A percentile compares a stretch with the other conserved stretches of the same genome.
Conservation (phyloP, 2,888 invertebrate genomes). For the Caenorhabditis drosophilae region DNA sequence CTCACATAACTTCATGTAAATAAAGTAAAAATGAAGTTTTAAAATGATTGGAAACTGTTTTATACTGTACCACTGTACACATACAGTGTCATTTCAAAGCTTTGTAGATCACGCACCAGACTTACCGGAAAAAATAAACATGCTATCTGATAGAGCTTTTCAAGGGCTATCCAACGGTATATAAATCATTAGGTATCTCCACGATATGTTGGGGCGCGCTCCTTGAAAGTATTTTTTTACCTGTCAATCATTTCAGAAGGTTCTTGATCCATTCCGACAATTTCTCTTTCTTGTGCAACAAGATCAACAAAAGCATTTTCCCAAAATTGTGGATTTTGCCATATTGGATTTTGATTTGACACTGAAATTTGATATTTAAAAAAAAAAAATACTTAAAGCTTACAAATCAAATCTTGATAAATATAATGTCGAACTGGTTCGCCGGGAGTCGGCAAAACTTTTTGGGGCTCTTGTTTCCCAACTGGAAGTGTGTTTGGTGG, state of each 20-base stretch:
- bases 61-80: too few relatives aligned
- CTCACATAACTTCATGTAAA: too few relatives aligned
- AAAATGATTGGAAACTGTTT: too few relatives aligned
- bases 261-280: constrained; percentile 96
- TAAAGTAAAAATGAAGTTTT: too few relatives aligned
- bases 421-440: constrained; percentile 59
- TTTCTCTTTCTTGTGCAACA: constrained; percentile 93
- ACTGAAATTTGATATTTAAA: constrained; percentile 27
- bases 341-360: constrained; percentile 73
- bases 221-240: too few relatives aligned
- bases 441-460: constrained; percentile 41
- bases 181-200: too few relatives aligned
- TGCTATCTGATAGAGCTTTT: too few relatives aligned
- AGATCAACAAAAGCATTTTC: constrained; percentile 98
- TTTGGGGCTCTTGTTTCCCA: constrained; percentile 36
- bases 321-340: constrained; percentile 99
- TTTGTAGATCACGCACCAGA: too few relatives aligned
- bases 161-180: too few relatives aligned
- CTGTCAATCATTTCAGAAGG: constrained; percentile 68
- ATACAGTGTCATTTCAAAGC: too few relatives aligned
- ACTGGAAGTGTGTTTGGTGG: constrained; percentile 37
- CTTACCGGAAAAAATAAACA: too few relatives aligned
- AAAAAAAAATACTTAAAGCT: constrained; percentile 3
- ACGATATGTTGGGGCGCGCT: too few relatives aligned
- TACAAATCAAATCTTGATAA: constrained; percentile 64